Percentiles rank a stretch among this genome's conserved stretches.
These are phyloP conservation scores for Epinotia ramella DNA, from an alignment of 2,888 invertebrate species.

Conservation along the genomic window DNA sequence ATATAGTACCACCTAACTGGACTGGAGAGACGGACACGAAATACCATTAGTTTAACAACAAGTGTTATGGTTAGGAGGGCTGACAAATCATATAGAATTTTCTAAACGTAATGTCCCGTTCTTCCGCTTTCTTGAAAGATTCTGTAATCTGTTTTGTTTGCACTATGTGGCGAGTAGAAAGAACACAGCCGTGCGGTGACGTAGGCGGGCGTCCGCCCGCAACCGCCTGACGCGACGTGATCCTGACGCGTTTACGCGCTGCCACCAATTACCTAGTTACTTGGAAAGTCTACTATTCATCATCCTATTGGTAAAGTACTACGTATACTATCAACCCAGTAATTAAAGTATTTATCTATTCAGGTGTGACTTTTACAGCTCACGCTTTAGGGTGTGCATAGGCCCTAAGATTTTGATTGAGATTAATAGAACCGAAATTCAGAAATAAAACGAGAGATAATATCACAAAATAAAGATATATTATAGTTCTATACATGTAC, in stretches of 20 bases:
- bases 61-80: no score
- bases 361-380: no score
- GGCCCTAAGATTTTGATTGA: no score
- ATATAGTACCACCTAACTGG: no score
- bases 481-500: constrained; percentile 35
- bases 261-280: neutral
- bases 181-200: neutral
- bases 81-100: no score
- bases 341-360: neutral
- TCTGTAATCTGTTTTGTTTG: neutral
- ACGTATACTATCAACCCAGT: neutral
- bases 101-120: no score
- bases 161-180: neutral
- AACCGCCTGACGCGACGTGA: neutral
- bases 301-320: neutral
- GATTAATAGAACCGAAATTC: no score
- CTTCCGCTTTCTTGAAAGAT: no score
- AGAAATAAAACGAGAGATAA: constrained; percentile 27
- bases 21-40: no score
- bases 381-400: no score
- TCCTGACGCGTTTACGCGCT: neutral
- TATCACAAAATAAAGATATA: constrained; percentile 43
- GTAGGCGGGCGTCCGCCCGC: no score
- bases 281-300: neutral
- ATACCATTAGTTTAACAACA: no score